Evolutionary conservation across 2,797 vertebrate species (phyloP), one percentile per base, ranked within the genome.

Genomic region (Alosa sapidissima): DNA sequence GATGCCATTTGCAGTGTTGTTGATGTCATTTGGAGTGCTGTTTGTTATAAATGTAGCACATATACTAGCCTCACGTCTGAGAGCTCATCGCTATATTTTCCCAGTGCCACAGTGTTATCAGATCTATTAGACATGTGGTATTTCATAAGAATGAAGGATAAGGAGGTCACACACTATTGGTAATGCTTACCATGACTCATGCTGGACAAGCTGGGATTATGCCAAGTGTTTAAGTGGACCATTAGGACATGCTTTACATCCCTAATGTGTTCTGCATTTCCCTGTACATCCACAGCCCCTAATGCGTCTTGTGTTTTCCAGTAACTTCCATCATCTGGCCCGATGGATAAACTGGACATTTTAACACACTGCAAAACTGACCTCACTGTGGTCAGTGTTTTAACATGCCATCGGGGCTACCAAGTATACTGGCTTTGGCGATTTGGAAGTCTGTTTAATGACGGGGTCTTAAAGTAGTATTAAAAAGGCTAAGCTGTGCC

Each of bases 221-320:
- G 72, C 72, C 72, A 47, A 78, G 41, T 78, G 72, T 78, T 78
- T 78, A 78, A 78, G 72, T 78, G 41, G 72, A 41, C 72, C 72
- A 78, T 45, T 45, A 78, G 72, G 41, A 78, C 21, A 5, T 21
- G 47, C 72, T 78, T 78, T 78, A 78, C 36, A 78, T 78, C 72
- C 2, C 16, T 47, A 47, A 78, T 47, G 41, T 19, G 5, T 1
- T 19, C 36, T 14, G 36, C 19, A 1, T 45, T 16, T 78, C n/a
- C 41, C 36, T 78, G 36, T 78, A 45, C 36, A 36, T 78, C 72
- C 41, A 45, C 41, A 47, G 19, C 41, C 16, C 16, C 41, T 78
- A 78, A 78, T 47, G 72, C 47, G 47, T 47, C 41, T 45, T 5
- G 72, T 47, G 72, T 41, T 78, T 78, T 78, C 72, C 72, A 21